phyloP scores from a whole-genome alignment of 1,140 invertebrate species.

The Achatina immaculata region DNA sequence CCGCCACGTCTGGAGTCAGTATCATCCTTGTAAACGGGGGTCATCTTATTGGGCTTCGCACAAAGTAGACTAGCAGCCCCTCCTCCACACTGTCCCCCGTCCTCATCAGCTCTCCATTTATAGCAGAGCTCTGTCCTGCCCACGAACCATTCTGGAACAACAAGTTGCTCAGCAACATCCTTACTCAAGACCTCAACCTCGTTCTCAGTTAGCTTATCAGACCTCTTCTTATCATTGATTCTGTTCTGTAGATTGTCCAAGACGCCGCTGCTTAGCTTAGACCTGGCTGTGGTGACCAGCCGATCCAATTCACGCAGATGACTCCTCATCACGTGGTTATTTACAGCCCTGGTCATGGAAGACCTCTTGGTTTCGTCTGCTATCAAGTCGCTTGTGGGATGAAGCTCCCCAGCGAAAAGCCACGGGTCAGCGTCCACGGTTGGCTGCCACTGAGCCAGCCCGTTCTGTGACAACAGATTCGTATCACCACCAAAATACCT shows the following conservation, averaged over 20 bases:
- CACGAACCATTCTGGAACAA: slow-evolving; percentile 40
- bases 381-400: slow-evolving; percentile 30
- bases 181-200: slow-evolving; percentile 33
- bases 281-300: background rate
- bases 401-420: slow-evolving; percentile 37
- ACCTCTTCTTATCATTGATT: background rate
- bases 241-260: background rate
- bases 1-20: slow-evolving; percentile 40
- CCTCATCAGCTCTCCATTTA: slow-evolving; percentile 42
- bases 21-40: slow-evolving; percentile 41
- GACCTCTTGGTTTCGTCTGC: slow-evolving; percentile 24
- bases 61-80: slow-evolving; percentile 41
- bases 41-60: slow-evolving; percentile 37
- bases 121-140: slow-evolving; percentile 39
- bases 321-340: slow-evolving; percentile 8
- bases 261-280: background rate
- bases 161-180: slow-evolving; percentile 31
- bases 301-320: slow-evolving; percentile 16
- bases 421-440: slow-evolving; percentile 36
- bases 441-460: slow-evolving; percentile 24
- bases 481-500: slow-evolving; percentile 38
- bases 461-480: slow-evolving; percentile 30
- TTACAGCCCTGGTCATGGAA: slow-evolving; percentile 31
- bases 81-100: slow-evolving; percentile 44
- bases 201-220: background rate